These are phyloP conservation scores for Fregata magnificens DNA, from an alignment of 2,113 vertebrate species.

Conservation along the genomic window DNA sequence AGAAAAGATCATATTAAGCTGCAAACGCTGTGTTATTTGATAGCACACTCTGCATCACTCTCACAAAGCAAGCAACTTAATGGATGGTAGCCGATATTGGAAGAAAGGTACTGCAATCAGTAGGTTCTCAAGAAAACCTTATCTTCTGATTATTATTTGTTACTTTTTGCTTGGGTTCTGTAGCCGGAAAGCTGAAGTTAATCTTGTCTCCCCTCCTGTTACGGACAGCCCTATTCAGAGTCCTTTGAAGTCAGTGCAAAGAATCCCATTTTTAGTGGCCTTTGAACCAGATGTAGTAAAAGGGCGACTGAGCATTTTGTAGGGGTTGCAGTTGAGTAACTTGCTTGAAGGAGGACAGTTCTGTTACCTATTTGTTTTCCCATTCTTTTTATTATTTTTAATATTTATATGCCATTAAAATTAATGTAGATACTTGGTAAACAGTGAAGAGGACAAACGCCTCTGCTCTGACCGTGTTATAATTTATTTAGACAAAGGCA, in stretches of 20 bases:
- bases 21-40: not conserved
- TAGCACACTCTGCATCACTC: not conserved
- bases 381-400: not conserved
- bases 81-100: not conserved
- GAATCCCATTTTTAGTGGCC: slow-evolving; percentile 61
- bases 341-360: not conserved
- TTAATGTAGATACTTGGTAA: not conserved
- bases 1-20: not conserved
- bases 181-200: slow-evolving; percentile 33
- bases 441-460: not conserved
- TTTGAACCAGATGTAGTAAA: slow-evolving; percentile 62
- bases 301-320: slow-evolving; percentile 37
- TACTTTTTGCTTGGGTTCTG: slow-evolving; percentile 10
- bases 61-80: not conserved
- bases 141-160: slow-evolving; percentile 23
- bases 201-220: slow-evolving; percentile 16
- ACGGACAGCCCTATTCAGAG: slow-evolving; percentile 14
- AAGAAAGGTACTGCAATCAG: slow-evolving; percentile 37
- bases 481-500: not conserved
- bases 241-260: slow-evolving; percentile 57
- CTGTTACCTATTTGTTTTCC: not conserved
- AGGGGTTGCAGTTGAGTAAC: not conserved
- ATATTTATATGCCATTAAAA: not conserved
- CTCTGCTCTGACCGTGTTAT: not conserved
- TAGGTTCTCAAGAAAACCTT: slow-evolving; percentile 12